phyloP scores from a whole-genome alignment of 2,797 vertebrate species.

The Pelochelys cantorii region DNA sequence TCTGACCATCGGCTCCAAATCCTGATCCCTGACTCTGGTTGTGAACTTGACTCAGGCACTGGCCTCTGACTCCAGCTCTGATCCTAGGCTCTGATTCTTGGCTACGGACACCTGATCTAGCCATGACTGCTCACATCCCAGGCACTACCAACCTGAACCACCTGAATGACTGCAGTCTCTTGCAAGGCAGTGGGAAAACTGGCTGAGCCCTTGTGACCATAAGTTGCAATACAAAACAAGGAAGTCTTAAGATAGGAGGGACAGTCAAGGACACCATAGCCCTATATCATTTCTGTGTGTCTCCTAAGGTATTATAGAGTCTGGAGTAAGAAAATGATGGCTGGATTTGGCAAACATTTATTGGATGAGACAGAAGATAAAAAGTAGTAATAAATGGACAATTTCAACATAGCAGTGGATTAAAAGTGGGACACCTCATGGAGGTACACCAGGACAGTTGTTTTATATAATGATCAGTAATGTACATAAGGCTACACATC shows the following conservation, averaged over 20 bases:
- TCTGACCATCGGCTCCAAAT: too few species aligned
- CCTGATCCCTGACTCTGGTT: too few species aligned
- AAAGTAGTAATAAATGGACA: not conserved
- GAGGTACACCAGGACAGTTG: not conserved
- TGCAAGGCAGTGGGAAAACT: not conserved
- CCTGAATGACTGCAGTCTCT: not conserved
- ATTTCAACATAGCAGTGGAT: not conserved
- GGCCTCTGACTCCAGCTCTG: too few species aligned
- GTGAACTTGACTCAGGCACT: too few species aligned
- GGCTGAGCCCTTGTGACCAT: not conserved
- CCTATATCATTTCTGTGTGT: not conserved
- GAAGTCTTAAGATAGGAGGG: not conserved
- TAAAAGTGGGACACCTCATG: not conserved
- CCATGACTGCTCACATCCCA: too few species aligned
- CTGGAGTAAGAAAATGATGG: not conserved
- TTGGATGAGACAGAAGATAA: not conserved
- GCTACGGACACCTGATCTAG: too few species aligned
- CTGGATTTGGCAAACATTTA: not conserved
- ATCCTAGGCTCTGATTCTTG: too few species aligned
- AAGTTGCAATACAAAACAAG: not conserved
- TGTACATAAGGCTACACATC: conserved; percentile 1
- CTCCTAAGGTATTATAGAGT: not conserved
- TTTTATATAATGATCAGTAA: not conserved
- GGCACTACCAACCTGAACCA: not conserved
- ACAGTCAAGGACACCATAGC: not conserved